Evolutionary conservation across 2,797 vertebrate species (phyloP).

Genomic region (Pseudochirops cupreus): DNA sequence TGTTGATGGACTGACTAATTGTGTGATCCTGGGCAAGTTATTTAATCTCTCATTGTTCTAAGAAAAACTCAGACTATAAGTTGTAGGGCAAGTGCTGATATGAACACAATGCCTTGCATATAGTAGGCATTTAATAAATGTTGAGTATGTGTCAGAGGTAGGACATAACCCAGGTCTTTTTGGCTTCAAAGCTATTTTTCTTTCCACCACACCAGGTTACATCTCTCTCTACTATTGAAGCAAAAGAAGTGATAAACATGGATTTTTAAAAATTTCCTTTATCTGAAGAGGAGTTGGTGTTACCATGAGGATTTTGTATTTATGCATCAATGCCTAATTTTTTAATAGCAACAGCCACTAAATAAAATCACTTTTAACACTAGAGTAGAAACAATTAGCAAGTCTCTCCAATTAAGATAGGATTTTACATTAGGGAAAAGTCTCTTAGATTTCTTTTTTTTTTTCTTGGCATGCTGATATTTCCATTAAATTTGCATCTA

Average conservation of each 20-base stretch:
- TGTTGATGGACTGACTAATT: not conserved
- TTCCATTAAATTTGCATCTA: constrained; percentile 42
- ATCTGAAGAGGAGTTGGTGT: constrained; percentile 51
- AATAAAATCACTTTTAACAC: constrained; percentile 41
- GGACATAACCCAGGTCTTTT: not conserved
- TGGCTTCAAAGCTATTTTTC: not conserved
- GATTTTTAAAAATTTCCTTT: constrained; percentile 1
- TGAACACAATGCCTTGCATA: not conserved
- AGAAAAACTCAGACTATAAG: not conserved
- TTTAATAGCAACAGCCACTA: constrained; percentile 40
- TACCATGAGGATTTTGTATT: constrained; percentile 21
- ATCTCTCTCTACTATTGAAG: not conserved
- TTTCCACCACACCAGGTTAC: not conserved
- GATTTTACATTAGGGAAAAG: constrained; percentile 53
- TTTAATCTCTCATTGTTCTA: not conserved
- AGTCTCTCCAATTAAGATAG: constrained; percentile 52
- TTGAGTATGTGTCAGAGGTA: not conserved
- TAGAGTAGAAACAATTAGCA: constrained; percentile 28
- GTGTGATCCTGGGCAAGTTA: not conserved
- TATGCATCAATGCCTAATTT: constrained; percentile 32
- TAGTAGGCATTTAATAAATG: not conserved
- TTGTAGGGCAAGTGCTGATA: not conserved
- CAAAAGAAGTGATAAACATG: constrained; percentile 3
- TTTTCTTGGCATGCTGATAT: constrained; percentile 43
- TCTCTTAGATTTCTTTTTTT: constrained; percentile 50